Conservation (phyloP, 2,113 vertebrate genomes). For the Callopanchax toddi region DNA sequence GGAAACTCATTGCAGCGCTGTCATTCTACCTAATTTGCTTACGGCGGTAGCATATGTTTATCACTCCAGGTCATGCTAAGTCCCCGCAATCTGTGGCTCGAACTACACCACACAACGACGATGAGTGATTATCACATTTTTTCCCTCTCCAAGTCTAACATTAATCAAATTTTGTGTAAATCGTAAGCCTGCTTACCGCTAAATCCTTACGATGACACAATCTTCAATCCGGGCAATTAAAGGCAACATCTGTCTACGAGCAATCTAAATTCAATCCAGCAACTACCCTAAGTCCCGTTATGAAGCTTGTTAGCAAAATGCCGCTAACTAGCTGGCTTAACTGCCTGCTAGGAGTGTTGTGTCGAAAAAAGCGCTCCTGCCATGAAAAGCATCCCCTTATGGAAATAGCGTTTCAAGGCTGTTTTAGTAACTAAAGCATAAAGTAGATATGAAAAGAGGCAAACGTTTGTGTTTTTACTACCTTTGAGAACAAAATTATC, state of each 20-base stretch:
- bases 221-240: slow-evolving; percentile 46
- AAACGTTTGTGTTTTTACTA: not conserved
- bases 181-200: slow-evolving; percentile 29
- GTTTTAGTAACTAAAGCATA: not conserved
- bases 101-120: slow-evolving; percentile 22
- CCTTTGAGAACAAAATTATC: not conserved
- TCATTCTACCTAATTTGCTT: slow-evolving; percentile 59
- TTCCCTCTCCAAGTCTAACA: slow-evolving; percentile 9
- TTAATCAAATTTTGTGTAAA: slow-evolving; percentile 33
- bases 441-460: not conserved
- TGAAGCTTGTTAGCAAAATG: slow-evolving; percentile 68
- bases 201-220: slow-evolving; percentile 27
- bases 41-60: slow-evolving; percentile 53
- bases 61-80: slow-evolving; percentile 53
- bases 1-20: slow-evolving; percentile 31
- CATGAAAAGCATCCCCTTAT: not conserved
- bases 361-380: not conserved
- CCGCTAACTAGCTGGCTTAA: slow-evolving; percentile 73
- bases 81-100: slow-evolving; percentile 62
- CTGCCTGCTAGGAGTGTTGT: slow-evolving; percentile 41
- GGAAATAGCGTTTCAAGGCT: not conserved
- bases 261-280: slow-evolving; percentile 32
- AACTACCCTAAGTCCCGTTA: slow-evolving; percentile 58
- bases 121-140: slow-evolving; percentile 7
- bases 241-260: slow-evolving; percentile 23